phyloP scores from a whole-genome alignment of 1,140 invertebrate species.

The Anoplophora glabripennis region DNA sequence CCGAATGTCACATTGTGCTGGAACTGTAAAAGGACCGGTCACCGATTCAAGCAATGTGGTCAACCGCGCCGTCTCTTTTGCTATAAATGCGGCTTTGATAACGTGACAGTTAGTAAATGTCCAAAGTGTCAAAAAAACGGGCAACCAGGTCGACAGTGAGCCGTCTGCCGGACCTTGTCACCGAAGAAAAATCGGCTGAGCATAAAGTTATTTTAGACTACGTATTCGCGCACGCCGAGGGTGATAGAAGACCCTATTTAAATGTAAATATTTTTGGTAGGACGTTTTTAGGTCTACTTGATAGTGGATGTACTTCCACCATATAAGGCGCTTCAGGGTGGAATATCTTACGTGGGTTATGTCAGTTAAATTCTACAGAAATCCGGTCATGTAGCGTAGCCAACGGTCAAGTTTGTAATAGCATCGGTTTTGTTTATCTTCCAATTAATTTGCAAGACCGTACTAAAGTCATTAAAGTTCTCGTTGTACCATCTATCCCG shows the following conservation, averaged over 20 bases:
- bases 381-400: neutral
- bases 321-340: neutral
- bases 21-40: too few relatives aligned
- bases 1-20: too few relatives aligned
- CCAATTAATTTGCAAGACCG: neutral
- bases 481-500: neutral
- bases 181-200: too few relatives aligned
- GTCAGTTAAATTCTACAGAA: neutral
- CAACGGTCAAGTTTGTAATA: neutral
- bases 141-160: too few relatives aligned
- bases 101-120: neutral
- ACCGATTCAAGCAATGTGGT: too few relatives aligned
- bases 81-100: too few relatives aligned
- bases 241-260: conserved; percentile 1
- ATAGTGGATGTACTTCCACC: neutral
- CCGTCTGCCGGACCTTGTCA: too few relatives aligned
- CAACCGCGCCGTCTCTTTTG: too few relatives aligned
- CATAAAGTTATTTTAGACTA: too few relatives aligned
- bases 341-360: neutral
- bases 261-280: neutral
- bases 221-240: neutral
- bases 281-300: neutral
- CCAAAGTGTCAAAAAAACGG: neutral
- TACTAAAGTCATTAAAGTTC: neutral
- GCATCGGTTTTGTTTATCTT: neutral